Percentiles rank a stretch among this genome's conserved stretches.
Evolutionary conservation across 2,797 vertebrate genomes (phyloP).

Genomic region (Acanthurus lineatus): DNA sequence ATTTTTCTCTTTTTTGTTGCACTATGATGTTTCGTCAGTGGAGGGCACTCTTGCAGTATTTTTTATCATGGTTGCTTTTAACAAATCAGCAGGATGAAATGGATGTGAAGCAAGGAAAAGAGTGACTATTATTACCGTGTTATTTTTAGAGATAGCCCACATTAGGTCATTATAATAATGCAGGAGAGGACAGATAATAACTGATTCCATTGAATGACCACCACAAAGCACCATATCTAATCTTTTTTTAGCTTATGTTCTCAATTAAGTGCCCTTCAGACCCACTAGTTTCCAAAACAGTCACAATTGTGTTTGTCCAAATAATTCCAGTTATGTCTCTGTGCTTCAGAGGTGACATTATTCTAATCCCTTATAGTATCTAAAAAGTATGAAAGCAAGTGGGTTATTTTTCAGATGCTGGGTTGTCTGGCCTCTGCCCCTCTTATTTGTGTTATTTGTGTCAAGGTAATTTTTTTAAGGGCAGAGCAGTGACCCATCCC

Average conservation of each 20-base stretch:
- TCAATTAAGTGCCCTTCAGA: not conserved
- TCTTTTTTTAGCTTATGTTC: not conserved
- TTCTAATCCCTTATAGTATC: not conserved
- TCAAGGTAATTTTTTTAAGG: not conserved
- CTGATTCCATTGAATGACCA: not conserved
- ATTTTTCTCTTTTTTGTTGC: slow-evolving; percentile 12
- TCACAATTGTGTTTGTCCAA: slow-evolving; percentile 9
- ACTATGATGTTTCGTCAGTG: slow-evolving; percentile 38
- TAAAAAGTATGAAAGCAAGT: not conserved
- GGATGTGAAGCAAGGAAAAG: slow-evolving; percentile 12
- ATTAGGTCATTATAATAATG: slow-evolving; percentile 45
- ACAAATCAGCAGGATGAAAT: slow-evolving; percentile 17
- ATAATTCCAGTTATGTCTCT: not conserved
- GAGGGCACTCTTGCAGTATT: slow-evolving; percentile 56
- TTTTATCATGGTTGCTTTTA: not conserved
- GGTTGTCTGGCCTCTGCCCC: too few relatives aligned
- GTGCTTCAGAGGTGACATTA: not conserved
- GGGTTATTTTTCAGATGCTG: not conserved
- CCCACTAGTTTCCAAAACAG: not conserved
- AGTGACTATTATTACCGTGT: slow-evolving; percentile 30
- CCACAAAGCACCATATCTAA: not conserved
- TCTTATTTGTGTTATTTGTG: not conserved
- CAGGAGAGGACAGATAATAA: slow-evolving; percentile 26
- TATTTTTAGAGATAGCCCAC: slow-evolving; percentile 50
- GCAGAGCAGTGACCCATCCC: too few relatives aligned